These are phyloP conservation scores for Pristionchus japonicus DNA, from an alignment of 2,888 invertebrate genomes.

Conservation along the genomic window DNA sequence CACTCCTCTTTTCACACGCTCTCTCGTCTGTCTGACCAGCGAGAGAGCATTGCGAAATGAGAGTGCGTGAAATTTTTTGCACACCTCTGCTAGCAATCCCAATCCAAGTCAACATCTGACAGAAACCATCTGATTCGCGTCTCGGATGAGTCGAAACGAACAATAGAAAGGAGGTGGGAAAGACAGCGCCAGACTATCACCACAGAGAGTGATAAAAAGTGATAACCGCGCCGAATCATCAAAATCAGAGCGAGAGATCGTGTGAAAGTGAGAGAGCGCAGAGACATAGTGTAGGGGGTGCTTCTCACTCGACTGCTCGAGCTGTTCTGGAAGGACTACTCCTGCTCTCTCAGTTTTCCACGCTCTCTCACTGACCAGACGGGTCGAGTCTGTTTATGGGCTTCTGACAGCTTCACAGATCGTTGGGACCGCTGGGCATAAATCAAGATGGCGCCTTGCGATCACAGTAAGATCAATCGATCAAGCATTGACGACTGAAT, in stretches of 20 bases:
- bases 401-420: background rate
- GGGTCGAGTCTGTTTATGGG: background rate
- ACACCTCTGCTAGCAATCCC: background rate
- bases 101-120: background rate
- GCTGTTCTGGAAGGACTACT: background rate
- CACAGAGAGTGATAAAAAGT: constrained; percentile 8
- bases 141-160: background rate
- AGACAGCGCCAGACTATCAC: background rate
- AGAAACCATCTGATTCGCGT: background rate
- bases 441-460: background rate
- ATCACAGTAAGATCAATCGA: background rate
- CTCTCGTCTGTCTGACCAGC: no score
- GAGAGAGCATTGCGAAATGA: no score
- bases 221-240: background rate
- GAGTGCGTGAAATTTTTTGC: no score
- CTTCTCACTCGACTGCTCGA: background rate
- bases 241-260: background rate
- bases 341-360: background rate
- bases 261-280: background rate
- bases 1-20: no score
- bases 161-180: background rate
- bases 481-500: background rate
- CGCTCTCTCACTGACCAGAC: background rate
- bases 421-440: background rate
- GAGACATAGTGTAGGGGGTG: background rate